A percentile compares a stretch with the other conserved stretches of the same genome.
Evolutionary conservation across 2,113 vertebrate species (phyloP).

Genomic region (Nymphicus hollandicus): DNA sequence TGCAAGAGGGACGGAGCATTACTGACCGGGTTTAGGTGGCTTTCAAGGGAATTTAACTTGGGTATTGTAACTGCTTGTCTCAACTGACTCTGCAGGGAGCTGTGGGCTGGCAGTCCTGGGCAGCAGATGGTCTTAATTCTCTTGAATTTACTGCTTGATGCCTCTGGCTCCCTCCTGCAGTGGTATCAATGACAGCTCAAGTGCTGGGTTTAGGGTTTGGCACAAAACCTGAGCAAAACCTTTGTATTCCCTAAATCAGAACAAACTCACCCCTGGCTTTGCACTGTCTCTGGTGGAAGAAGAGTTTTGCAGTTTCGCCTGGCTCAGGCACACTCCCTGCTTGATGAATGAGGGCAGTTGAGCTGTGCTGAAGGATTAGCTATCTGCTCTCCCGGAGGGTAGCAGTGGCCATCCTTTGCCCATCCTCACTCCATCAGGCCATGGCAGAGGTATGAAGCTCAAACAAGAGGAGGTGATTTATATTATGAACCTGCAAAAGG

Average conservation of each 20-base stretch:
- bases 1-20: background rate
- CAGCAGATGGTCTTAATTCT: constrained; percentile 34
- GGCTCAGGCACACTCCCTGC: background rate
- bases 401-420: background rate
- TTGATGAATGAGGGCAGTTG: rapidly evolving
- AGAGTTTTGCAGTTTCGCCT: background rate
- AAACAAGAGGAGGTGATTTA: background rate
- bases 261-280: background rate
- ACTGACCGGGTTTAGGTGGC: background rate
- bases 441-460: background rate
- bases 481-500: background rate
- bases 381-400: background rate
- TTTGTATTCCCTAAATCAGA: background rate
- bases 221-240: background rate
- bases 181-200: background rate
- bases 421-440: background rate
- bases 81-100: background rate
- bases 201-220: background rate
- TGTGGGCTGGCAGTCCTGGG: background rate
- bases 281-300: background rate
- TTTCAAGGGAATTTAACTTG: constrained; percentile 18
- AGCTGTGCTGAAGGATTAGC: background rate
- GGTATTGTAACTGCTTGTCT: background rate
- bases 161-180: background rate
- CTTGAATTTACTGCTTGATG: background rate